Evolutionary conservation across 2,888 invertebrate genomes (phyloP).

Genomic region (Ennomos erosarius): DNA sequence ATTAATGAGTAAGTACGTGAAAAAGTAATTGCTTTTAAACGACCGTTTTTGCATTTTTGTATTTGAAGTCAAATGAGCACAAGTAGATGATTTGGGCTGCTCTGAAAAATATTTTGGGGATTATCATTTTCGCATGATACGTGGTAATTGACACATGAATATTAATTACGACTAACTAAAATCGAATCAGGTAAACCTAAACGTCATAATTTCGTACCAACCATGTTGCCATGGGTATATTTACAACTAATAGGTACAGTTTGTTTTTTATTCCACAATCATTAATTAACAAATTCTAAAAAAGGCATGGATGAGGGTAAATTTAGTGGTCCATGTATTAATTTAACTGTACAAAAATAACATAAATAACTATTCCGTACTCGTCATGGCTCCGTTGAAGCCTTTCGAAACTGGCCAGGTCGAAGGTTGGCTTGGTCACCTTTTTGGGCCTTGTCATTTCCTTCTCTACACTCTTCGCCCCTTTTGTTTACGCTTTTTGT

Average conservation of each 20-base stretch:
- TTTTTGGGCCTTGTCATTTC: slow-evolving; percentile 36
- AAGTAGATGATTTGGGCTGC: not conserved
- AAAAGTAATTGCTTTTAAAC: slow-evolving; percentile 26
- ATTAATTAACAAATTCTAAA: not conserved
- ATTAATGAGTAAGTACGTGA: slow-evolving; percentile 23
- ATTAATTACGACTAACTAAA: too few species aligned
- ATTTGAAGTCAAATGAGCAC: slow-evolving; percentile 10
- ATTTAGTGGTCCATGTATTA: too few species aligned
- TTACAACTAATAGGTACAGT: too few species aligned
- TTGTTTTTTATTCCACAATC: too few species aligned
- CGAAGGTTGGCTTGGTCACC: slow-evolving; percentile 53
- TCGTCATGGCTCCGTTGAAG: slow-evolving; percentile 22
- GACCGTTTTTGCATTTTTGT: slow-evolving; percentile 23
- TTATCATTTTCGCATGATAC: too few species aligned
- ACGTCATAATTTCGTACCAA: too few species aligned
- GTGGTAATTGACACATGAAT: too few species aligned
- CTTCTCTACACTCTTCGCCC: slow-evolving; percentile 42
- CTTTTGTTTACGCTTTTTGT: slow-evolving; percentile 59
- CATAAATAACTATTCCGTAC: not conserved
- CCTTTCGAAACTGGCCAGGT: slow-evolving; percentile 55
- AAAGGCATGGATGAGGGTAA: not conserved
- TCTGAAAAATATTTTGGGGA: too few species aligned
- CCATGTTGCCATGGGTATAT: too few species aligned
- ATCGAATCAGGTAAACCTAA: too few species aligned
- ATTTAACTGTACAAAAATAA: too few species aligned